Base-by-base conservation (phyloP, 1,140 invertebrate genomes). In the Meloidogyne floridensis region DNA sequence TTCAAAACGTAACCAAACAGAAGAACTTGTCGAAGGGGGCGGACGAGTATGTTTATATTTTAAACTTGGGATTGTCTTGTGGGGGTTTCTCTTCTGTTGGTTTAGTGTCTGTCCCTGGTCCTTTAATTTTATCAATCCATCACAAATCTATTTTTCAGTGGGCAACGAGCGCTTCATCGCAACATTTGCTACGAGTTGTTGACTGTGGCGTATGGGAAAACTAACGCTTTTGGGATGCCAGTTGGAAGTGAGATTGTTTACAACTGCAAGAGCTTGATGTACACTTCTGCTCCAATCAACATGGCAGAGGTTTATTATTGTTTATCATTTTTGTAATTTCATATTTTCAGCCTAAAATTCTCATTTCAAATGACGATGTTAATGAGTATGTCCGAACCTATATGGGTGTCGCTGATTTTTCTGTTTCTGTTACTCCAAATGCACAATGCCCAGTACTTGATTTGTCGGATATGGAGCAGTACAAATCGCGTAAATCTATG, bases 181-280 rank as follows among this genome's bases (percentile, higher is more conserved):
- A 83, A 83, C 20, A 65, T 83, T 51, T 83, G 82, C 72, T 83
- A 83, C 54, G 82, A 83, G 18, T 47, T 84, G 6, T 20, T 83
- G 43, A 84, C 80, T 18, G 59, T 70, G n/a, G 82, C 81, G 51
- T 83, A 83, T 51, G 71, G 43, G 10, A 83, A 83, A 32, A 83
- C 82, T 53, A 10, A 43, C 6, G 75, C 42, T 15, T 82, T 82
- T 82, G 81, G 81, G 18, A 82, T 82, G 81, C 10, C 20, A n/a
- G 43, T n/a, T 20, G 81, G 81, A 43, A 65, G 77, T 71, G 81
- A 82, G 47, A 69, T 83, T 54, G 81, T 83, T 20, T 83, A 83
- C 73, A 80, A 83, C 54, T 75, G 81, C 73, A 83, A 84, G 42
- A 75, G 53, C 71, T 81, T 71, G 43, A 70, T 83, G 81, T 83